These are phyloP conservation scores for Cettia cetti DNA, from an alignment of 2,113 vertebrate genomes.

Conservation along the genomic window DNA sequence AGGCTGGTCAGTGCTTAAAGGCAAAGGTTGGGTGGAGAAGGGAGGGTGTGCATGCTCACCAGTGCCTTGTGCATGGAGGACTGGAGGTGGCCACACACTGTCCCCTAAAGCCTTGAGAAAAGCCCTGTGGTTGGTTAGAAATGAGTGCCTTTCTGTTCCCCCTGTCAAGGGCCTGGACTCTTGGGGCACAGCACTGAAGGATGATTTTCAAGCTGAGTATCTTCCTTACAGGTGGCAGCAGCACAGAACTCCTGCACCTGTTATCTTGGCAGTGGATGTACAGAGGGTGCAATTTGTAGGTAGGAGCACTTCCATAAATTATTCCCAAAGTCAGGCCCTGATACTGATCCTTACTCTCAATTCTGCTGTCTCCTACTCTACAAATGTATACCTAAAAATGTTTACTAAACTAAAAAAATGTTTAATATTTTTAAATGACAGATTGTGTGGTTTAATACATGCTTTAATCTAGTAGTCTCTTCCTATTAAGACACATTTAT, in stretches of 20 bases:
- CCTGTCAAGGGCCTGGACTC: neutral
- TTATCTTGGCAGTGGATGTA: accelerated
- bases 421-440: neutral
- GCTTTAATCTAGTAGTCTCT: neutral
- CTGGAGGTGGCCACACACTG: accelerated
- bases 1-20: neutral
- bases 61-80: neutral
- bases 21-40: neutral
- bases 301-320: neutral
- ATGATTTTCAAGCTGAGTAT: neutral
- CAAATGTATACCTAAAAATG: neutral
- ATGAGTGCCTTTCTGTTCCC: accelerated
- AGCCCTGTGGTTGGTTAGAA: neutral
- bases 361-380: neutral
- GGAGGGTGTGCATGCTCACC: accelerated
- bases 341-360: neutral
- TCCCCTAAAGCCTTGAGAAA: accelerated
- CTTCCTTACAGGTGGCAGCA: neutral
- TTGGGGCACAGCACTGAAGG: neutral
- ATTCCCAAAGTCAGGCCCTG: neutral
- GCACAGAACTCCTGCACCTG: neutral
- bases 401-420: neutral
- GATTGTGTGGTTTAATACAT: neutral
- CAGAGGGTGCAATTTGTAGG: neutral
- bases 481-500: neutral